Evolutionary conservation across 2,797 vertebrate genomes (phyloP).

Genomic region (Oryzias dopingdopingensis): DNA sequence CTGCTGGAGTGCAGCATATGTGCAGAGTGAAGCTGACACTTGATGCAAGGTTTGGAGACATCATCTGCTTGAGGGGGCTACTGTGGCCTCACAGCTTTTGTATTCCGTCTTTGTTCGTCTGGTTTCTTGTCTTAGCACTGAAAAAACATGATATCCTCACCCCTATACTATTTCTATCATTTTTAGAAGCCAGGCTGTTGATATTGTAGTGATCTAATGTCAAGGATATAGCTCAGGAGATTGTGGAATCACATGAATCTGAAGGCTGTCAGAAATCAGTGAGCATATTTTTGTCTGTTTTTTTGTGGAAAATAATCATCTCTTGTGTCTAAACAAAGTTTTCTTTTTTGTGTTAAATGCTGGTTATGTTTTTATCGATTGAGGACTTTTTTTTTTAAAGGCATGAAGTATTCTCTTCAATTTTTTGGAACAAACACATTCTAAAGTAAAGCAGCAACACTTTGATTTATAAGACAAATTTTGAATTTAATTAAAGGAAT

Average conservation of each 20-base stretch:
- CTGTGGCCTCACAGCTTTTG: background rate
- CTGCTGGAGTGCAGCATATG: conserved; percentile 31
- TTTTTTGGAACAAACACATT: too few relatives aligned
- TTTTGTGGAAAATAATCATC: too few relatives aligned
- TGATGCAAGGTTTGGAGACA: conserved; percentile 14
- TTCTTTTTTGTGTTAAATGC: too few relatives aligned
- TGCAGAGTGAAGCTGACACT: conserved; percentile 26
- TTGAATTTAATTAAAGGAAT: too few relatives aligned
- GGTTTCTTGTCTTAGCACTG: background rate
- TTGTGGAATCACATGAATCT: background rate
- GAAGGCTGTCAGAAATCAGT: too few relatives aligned
- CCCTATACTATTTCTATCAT: background rate
- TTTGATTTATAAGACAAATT: too few relatives aligned
- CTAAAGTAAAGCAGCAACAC: too few relatives aligned
- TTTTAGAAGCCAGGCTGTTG: background rate
- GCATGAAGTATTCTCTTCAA: too few relatives aligned
- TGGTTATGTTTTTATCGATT: too few relatives aligned
- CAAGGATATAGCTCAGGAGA: background rate
- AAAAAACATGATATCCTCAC: background rate
- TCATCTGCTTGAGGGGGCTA: conserved; percentile 26
- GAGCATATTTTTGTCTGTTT: too few relatives aligned
- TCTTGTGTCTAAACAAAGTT: too few relatives aligned
- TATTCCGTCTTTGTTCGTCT: background rate
- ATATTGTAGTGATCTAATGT: background rate
- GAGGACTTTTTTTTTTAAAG: too few relatives aligned